These are phyloP conservation scores for Acanthurus tractus DNA, from an alignment of 2,797 vertebrate species.

Conservation along the genomic window DNA sequence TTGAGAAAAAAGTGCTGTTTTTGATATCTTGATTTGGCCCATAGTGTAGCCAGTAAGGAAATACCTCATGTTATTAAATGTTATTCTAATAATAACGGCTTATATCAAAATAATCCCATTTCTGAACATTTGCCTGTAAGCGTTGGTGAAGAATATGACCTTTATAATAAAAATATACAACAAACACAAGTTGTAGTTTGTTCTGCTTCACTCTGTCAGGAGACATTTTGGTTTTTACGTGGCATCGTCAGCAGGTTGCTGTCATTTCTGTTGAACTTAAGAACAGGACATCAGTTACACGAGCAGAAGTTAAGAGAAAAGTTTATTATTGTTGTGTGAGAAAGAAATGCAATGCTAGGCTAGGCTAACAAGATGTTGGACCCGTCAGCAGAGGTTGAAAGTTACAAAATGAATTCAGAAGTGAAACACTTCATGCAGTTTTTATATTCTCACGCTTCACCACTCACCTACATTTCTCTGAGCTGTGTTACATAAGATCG, in stretches of 20 bases:
- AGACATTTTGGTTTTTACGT: neutral
- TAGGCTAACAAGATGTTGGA: too few relatives aligned
- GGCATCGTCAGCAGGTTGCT: neutral
- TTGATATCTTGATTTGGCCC: conserved; percentile 72
- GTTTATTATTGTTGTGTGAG: neutral
- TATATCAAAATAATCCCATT: conserved; percentile 72
- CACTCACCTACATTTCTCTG: too few relatives aligned
- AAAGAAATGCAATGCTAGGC: too few relatives aligned
- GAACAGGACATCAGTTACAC: neutral
- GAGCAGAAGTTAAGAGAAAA: neutral
- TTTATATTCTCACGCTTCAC: too few relatives aligned
- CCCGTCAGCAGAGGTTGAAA: too few relatives aligned
- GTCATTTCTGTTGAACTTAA: neutral
- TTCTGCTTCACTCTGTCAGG: neutral
- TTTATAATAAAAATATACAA: conserved; percentile 79
- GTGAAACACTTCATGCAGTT: too few relatives aligned
- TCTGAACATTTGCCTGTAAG: conserved; percentile 73
- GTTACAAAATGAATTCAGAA: too few relatives aligned
- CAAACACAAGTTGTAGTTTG: conserved; percentile 13
- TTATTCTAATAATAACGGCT: conserved; percentile 72
- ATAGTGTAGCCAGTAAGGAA: conserved; percentile 76
- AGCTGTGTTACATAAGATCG: too few relatives aligned
- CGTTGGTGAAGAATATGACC: conserved; percentile 59
- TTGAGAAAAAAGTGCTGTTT: conserved; percentile 72
- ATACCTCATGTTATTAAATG: conserved; percentile 83